Base-by-base conservation (phyloP, 2,888 invertebrate species). In the Ennomos quercinarius region DNA sequence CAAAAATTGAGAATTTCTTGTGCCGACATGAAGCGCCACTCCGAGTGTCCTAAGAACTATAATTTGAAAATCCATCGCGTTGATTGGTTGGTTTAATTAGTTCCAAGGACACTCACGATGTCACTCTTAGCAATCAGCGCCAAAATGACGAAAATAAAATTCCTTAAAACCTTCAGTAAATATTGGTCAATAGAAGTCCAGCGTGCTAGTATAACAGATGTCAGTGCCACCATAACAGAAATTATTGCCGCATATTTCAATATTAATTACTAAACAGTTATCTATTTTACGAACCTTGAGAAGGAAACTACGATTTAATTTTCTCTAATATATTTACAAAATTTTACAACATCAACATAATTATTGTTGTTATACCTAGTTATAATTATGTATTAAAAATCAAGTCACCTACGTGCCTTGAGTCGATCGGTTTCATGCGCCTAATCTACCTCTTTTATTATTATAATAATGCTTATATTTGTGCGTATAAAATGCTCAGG, bases 161-260 rank as follows among this genome's bases (percentile, higher is more conserved):
- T n/a, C n/a, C n/a, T n/a, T n/a, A n/a, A n/a, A n/a, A n/a, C n/a
- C n/a, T n/a, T n/a, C n/a, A n/a, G n/a, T n/a, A n/a, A n/a, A n/a
- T n/a, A n/a, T n/a, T n/a, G n/a, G n/a, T n/a, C n/a, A n/a, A n/a
- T n/a, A n/a, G n/a, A n/a, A n/a, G n/a, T n/a, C n/a, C n/a, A n/a
- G n/a, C n/a, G n/a, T n/a, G n/a, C n/a, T n/a, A n/a, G n/a, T n/a
- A n/a, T n/a, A n/a, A n/a, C n/a, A n/a, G n/a, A n/a, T n/a, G n/a
- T n/a, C n/a, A n/a, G n/a, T n/a, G n/a, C n/a, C n/a, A n/a, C n/a
- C 74, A 73, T 63, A 74, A 64, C 64, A 75, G 63, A 76, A 79
- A 77, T 88, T 88, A 88, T 89, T 90, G 87, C 89, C 83, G 70
- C 76, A 81, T 79, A 55, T 61, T 52, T 56, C 43, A 42, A 56